Percentiles rank a stretch among this genome's conserved stretches.
These are phyloP conservation scores for Galago senegalensis DNA, from an alignment of 2,797 vertebrate species.

Conservation along the genomic window DNA sequence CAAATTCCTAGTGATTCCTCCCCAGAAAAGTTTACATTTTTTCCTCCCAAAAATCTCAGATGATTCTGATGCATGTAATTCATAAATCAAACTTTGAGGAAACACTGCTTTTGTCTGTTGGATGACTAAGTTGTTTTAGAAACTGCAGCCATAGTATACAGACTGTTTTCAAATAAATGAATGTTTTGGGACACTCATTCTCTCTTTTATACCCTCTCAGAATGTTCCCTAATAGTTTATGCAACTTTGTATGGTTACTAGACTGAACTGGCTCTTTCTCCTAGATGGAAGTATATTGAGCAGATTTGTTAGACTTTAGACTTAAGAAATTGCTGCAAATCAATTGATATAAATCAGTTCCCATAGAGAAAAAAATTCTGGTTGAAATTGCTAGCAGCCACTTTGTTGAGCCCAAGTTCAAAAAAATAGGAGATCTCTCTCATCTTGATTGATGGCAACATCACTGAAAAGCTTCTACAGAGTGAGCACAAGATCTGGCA, in stretches of 20 bases:
- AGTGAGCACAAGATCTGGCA: not conserved
- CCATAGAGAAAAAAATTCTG: not conserved
- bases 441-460: not conserved
- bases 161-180: not conserved
- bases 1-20: not conserved
- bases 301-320: not conserved
- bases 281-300: not conserved
- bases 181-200: not conserved
- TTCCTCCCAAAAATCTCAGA: not conserved
- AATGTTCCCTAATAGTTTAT: not conserved
- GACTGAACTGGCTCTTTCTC: not conserved
- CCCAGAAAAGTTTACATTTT: not conserved
- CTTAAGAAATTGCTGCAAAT: constrained; percentile 46
- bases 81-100: not conserved
- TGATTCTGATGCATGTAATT: not conserved
- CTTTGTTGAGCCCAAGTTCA: not conserved
- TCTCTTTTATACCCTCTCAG: not conserved
- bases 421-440: not conserved
- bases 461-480: not conserved
- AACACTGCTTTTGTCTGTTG: not conserved
- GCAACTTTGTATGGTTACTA: not conserved
- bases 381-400: not conserved
- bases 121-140: constrained; percentile 47
- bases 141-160: constrained; percentile 29
- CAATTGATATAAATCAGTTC: not conserved